Evolutionary conservation across 2,797 vertebrate genomes (phyloP), one percentile per base, ranked within the genome.

Genomic region (Galago senegalensis): DNA sequence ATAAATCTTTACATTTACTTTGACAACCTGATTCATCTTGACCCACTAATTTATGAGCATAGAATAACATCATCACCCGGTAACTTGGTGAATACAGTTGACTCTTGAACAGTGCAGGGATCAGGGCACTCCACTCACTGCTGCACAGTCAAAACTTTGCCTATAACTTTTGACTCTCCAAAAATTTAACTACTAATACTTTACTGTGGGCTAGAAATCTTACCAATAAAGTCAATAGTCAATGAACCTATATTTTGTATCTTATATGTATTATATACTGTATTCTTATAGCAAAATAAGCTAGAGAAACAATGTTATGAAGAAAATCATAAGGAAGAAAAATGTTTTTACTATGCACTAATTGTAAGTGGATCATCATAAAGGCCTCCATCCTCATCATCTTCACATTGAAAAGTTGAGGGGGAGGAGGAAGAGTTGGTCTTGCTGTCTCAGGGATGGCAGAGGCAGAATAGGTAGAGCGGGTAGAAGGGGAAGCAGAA

Each of bases 1-100:
- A 12, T 23, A 34, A 89, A 69, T 80, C 21, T 81, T 37, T 21
- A 60, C 34, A 20, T 80, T 80, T 88, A 43, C 18, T 80, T 61
- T 63, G 29, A 63, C 14, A 53, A 31, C 14, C 79, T 84, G 8
- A 13, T 75, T 94, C 21, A 75, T 87, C 73, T 61, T 89, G 46
- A 73, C 11, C 27, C 29, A 87, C 10, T 80, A 10, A 14, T 84
- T 94, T n/a, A 60, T 29, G 18, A 91, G 27, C 72, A 82, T 58
- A 89, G 1, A 86, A 23, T 34, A 93, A 58, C 70, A 89, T 34
- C 34, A 69, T 49, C 60, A 53, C 31, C 21, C 5, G 77, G 53
- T 92, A 77, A 37, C 56, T 63, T 85, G 29, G 46, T 70, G 76
- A 93, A 89, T 85, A 83, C 25, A 75, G 72, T 75, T 75, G 25